Conservation (phyloP, 2,113 vertebrate genomes). For the Planiliza haematocheilus region DNA sequence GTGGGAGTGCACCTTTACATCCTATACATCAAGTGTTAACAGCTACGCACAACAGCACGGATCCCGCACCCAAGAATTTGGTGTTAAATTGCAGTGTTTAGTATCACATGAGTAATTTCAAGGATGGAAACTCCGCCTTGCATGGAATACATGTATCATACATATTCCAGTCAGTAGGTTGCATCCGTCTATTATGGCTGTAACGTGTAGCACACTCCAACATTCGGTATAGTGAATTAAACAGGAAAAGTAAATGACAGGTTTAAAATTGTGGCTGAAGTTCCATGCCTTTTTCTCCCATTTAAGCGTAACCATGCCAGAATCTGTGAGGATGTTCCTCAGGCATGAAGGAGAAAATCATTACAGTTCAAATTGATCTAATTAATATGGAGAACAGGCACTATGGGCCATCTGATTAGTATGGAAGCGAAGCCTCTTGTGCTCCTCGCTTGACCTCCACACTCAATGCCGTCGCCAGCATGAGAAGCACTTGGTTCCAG, state of each 20-base stretch:
- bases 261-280: conserved; percentile 11
- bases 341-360: conserved; percentile 66
- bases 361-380: conserved; percentile 62
- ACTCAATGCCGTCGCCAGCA: conserved; percentile 82
- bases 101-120: conserved; percentile 16
- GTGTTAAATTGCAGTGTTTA: conserved; percentile 44
- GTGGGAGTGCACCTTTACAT: conserved; percentile 23
- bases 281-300: conserved; percentile 3
- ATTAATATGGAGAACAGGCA: conserved; percentile 59
- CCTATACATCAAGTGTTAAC: conserved; percentile 49
- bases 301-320: conserved; percentile 7
- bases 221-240: conserved; percentile 16
- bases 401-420: conserved; percentile 57
- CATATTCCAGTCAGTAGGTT: background rate
- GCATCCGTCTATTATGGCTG: background rate
- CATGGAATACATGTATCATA: conserved; percentile 39
- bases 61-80: conserved; percentile 37
- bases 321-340: conserved; percentile 36
- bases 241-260: conserved; percentile 7
- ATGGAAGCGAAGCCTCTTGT: conserved; percentile 54
- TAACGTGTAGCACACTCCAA: background rate
- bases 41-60: conserved; percentile 35
- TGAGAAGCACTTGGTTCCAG: conserved; percentile 71
- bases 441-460: conserved; percentile 85
- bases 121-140: conserved; percentile 29